These are phyloP conservation scores for Bolinopsis microptera DNA, from an alignment of 37 sponge, comb jelly and placozoan genomes.

Conservation along the genomic window DNA sequence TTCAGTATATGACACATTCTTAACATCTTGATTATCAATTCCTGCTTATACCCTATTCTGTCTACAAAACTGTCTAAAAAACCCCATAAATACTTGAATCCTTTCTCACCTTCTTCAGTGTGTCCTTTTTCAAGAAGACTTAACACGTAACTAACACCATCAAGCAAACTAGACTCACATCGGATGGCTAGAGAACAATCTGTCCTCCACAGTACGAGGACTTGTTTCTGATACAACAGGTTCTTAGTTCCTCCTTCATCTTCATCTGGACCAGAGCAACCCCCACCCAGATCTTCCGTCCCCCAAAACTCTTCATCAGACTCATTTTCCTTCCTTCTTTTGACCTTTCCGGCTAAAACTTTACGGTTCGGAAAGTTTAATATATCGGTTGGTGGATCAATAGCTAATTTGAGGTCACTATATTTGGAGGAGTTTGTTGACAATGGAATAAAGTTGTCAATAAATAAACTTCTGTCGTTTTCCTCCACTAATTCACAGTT, in stretches of 20 bases:
- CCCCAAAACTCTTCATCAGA: background rate
- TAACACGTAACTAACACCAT: background rate
- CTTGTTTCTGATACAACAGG: background rate
- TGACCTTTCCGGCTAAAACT: background rate
- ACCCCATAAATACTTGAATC: background rate
- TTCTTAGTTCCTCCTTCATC: background rate
- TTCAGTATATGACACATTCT: background rate
- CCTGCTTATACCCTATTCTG: too few relatives aligned
- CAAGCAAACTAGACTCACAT: background rate
- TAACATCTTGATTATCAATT: too few relatives aligned
- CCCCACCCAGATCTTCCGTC: background rate
- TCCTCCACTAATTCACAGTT: background rate
- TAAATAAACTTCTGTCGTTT: background rate
- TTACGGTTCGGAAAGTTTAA: background rate
- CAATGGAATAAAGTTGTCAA: background rate
- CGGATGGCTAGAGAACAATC: background rate
- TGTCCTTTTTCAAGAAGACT: background rate
- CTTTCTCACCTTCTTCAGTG: background rate
- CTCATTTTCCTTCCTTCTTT: background rate
- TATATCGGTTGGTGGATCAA: background rate
- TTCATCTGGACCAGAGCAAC: slow-evolving; percentile 18
- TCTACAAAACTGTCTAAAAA: background rate
- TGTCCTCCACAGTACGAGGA: background rate
- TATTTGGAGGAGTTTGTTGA: background rate
- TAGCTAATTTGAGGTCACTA: background rate